Evolutionary conservation across 2,888 invertebrate species (phyloP).

Genomic region (Clostera curtula): DNA sequence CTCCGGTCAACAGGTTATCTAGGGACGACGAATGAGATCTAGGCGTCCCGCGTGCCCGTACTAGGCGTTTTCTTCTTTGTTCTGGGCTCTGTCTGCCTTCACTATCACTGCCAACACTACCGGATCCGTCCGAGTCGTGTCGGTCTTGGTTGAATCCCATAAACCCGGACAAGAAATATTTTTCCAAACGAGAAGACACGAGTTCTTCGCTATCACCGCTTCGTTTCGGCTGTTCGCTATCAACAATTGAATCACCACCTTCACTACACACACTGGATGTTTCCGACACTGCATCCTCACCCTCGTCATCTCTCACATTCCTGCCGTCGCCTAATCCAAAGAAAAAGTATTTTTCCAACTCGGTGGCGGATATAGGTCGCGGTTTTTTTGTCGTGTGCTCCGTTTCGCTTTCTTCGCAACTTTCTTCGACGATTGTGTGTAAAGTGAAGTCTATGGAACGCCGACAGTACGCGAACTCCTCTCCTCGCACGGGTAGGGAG

Average conservation of each 20-base stretch:
- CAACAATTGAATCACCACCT: slow-evolving; percentile 82
- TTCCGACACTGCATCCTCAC: slow-evolving; percentile 84
- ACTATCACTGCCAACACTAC: slow-evolving; percentile 92
- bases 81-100: slow-evolving; percentile 92
- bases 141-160: slow-evolving; percentile 87
- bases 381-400: slow-evolving; percentile 78
- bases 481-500: slow-evolving; percentile 82
- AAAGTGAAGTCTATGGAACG: slow-evolving; percentile 91
- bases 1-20: slow-evolving; percentile 83
- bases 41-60: slow-evolving; percentile 87
- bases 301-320: slow-evolving; percentile 73
- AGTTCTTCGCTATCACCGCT: slow-evolving; percentile 80
- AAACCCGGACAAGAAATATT: slow-evolving; percentile 91
- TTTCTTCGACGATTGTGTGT: slow-evolving; percentile 95
- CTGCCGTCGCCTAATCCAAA: slow-evolving; percentile 87
- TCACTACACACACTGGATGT: slow-evolving; percentile 91
- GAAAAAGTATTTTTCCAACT: slow-evolving; percentile 93
- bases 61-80: slow-evolving; percentile 86
- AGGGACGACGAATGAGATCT: slow-evolving; percentile 87
- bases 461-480: slow-evolving; percentile 87
- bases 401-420: slow-evolving; percentile 93
- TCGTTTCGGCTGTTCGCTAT: slow-evolving; percentile 73
- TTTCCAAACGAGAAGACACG: slow-evolving; percentile 89
- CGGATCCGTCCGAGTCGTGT: slow-evolving; percentile 87
- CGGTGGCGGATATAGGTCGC: slow-evolving; percentile 84